Conservation (phyloP, 2,113 vertebrate genomes). For the Bos indicus region DNA sequence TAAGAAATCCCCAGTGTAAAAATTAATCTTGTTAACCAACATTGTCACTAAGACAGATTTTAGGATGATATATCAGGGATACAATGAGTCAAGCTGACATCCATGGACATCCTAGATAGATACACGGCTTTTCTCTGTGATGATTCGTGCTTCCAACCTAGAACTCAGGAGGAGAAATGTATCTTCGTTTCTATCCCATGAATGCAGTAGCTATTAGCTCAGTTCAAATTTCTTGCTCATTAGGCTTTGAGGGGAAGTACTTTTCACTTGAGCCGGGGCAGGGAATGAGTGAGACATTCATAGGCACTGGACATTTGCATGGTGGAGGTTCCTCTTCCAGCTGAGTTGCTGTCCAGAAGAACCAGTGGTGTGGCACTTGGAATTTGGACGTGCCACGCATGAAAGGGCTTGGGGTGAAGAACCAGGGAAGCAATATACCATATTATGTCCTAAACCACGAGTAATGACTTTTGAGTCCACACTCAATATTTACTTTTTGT, state of each 20-base stretch:
- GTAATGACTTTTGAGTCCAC: neutral
- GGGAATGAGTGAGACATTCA: neutral
- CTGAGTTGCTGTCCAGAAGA: neutral
- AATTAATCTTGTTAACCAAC: neutral
- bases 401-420: neutral
- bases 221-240: neutral
- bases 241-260: neutral
- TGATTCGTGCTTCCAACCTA: neutral
- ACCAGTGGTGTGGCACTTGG: neutral
- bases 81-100: neutral
- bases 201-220: neutral
- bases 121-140: neutral
- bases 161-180: neutral
- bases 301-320: neutral
- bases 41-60: neutral
- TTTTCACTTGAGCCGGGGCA: neutral
- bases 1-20: neutral
- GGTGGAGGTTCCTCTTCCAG: neutral
- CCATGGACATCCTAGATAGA: neutral
- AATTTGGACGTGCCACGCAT: fast-evolving
- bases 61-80: neutral
- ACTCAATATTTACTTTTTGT: neutral
- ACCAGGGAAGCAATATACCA: neutral
- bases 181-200: neutral
- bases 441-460: neutral